Percentiles rank a stretch among this genome's conserved stretches.
Evolutionary conservation across 2,113 vertebrate species (phyloP).

Genomic region (Rynchops niger): DNA sequence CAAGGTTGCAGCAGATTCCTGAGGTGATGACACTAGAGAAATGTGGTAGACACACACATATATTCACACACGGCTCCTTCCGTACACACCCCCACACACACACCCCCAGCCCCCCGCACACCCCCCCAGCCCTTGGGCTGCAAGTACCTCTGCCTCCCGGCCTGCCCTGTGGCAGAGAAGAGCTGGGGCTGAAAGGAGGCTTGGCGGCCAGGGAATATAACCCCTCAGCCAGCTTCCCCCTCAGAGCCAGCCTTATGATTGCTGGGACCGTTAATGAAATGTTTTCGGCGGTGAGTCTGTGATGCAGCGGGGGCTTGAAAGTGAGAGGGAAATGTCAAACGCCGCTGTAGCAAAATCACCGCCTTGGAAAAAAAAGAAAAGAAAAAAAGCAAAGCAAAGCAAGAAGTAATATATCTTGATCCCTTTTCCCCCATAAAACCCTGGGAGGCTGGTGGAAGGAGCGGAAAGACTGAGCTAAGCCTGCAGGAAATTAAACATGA

Average conservation of each 20-base stretch:
- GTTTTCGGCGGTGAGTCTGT: slow-evolving; percentile 8
- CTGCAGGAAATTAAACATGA: slow-evolving; percentile 98
- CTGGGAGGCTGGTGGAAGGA: slow-evolving; percentile 80
- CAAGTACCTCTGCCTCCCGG: neutral
- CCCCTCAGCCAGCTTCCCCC: neutral
- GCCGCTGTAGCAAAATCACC: neutral
- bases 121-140: neutral
- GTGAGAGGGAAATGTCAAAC: slow-evolving; percentile 44
- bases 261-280: slow-evolving; percentile 36
- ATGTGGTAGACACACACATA: rapidly evolving
- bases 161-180: neutral
- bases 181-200: neutral
- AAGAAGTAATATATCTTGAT: slow-evolving; percentile 67
- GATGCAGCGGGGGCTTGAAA: neutral
- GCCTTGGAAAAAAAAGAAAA: neutral
- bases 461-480: slow-evolving; percentile 85
- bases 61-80: neutral
- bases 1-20: neutral
- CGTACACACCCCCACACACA: no score
- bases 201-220: neutral
- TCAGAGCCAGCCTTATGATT: neutral
- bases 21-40: neutral
- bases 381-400: slow-evolving; percentile 34
- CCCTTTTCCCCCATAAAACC: slow-evolving; percentile 72
- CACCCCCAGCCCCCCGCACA: no score